These are phyloP conservation scores for Macrophya annulata DNA, from an alignment of 2,888 invertebrate species.

Conservation along the genomic window DNA sequence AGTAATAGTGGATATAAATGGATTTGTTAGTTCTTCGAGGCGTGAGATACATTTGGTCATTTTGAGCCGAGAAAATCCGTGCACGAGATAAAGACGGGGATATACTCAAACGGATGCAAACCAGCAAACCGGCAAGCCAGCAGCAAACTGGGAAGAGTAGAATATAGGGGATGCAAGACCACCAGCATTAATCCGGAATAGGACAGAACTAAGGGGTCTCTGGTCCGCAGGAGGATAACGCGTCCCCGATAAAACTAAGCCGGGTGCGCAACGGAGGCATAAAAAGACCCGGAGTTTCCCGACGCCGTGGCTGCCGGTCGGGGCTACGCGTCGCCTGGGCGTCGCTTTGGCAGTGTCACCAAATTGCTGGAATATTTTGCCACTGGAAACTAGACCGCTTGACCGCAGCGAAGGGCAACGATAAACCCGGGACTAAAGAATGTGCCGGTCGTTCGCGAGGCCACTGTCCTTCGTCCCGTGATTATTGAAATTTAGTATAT, in stretches of 20 bases:
- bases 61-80: constrained; percentile 57
- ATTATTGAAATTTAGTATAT: constrained; percentile 52
- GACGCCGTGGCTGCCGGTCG: constrained; percentile 5
- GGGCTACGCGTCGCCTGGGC: background rate
- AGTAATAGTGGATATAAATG: background rate
- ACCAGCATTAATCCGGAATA: constrained; percentile 76
- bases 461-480: constrained; percentile 26
- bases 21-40: constrained; percentile 34
- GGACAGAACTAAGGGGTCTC: constrained; percentile 65
- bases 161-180: constrained; percentile 65
- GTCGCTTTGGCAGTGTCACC: constrained; percentile 73
- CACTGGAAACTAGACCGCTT: constrained; percentile 65
- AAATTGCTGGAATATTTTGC: constrained; percentile 77
- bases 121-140: constrained; percentile 48
- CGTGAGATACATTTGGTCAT: constrained; percentile 59
- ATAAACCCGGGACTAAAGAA: constrained; percentile 52
- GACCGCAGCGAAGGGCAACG: constrained; percentile 60
- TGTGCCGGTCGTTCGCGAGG: constrained; percentile 49
- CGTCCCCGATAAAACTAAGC: constrained; percentile 76
- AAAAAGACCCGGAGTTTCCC: constrained; percentile 68
- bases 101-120: constrained; percentile 41
- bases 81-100: constrained; percentile 57
- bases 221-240: constrained; percentile 69
- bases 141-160: constrained; percentile 59
- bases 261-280: constrained; percentile 71